phyloP scores from a whole-genome alignment of 2,797 vertebrate genomes.

The Semaprochilodus insignis region DNA sequence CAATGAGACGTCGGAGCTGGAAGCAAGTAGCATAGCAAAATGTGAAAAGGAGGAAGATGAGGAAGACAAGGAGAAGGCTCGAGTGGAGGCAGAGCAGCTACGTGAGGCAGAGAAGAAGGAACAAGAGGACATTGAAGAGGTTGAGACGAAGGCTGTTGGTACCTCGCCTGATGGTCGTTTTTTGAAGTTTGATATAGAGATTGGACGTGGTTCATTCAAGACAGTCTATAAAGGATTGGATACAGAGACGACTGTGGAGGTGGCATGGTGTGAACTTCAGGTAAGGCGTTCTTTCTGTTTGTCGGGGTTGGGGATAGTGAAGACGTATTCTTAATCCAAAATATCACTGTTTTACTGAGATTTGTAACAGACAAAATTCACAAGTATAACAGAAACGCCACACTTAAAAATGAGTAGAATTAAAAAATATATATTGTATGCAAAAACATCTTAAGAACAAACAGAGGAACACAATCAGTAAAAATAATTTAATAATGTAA shows the following conservation, averaged over 20 bases:
- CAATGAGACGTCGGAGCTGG: slow-evolving; percentile 62
- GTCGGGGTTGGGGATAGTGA: no score
- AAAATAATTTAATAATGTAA: no score
- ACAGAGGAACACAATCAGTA: no score
- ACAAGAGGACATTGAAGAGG: slow-evolving; percentile 91
- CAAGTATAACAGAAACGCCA: no score
- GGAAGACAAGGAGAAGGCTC: slow-evolving; percentile 73
- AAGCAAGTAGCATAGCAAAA: slow-evolving; percentile 59
- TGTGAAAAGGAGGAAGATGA: slow-evolving; percentile 73
- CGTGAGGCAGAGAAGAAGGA: slow-evolving; percentile 84
- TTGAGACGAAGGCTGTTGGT: slow-evolving; percentile 96
- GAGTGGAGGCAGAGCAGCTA: slow-evolving; percentile 76
- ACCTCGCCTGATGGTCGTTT: slow-evolving; percentile 94
- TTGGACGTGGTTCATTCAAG: slow-evolving; percentile 97
- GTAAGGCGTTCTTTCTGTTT: slow-evolving; percentile 74
- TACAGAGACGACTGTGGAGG: slow-evolving; percentile 97
- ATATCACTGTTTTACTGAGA: no score
- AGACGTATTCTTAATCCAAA: no score
- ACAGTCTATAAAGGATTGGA: slow-evolving; percentile 97
- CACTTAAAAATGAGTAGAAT: no score
- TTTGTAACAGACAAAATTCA: no score
- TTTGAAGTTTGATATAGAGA: slow-evolving; percentile 97
- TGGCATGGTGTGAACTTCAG: slow-evolving; percentile 98
- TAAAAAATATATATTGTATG: no score
- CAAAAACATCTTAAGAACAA: no score